A percentile compares a stretch with the other conserved stretches of the same genome.
These are phyloP conservation scores for Electrona antarctica DNA, from an alignment of 2,113 vertebrate species.

Conservation along the genomic window DNA sequence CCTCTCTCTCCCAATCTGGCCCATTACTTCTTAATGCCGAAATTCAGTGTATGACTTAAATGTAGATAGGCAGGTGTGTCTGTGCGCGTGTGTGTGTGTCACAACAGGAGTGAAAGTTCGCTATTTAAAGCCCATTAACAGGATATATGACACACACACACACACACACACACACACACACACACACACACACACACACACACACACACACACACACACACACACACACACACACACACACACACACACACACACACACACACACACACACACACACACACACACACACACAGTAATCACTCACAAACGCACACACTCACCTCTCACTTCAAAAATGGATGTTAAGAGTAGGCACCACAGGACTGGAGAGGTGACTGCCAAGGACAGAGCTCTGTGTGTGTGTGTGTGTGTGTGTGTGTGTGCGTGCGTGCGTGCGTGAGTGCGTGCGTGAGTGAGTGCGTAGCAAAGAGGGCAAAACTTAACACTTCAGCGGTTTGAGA, in stretches of 20 bases:
- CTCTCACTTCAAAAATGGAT: slow-evolving; percentile 46
- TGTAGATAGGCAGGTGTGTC: neutral
- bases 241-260: slow-evolving; percentile 28
- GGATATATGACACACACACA: slow-evolving; percentile 6
- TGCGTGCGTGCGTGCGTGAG: neutral
- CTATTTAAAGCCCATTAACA: slow-evolving; percentile 75
- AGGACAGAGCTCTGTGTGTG: slow-evolving; percentile 40
- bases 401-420: neutral
- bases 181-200: slow-evolving; percentile 18
- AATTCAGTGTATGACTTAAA: slow-evolving; percentile 44
- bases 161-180: slow-evolving; percentile 29
- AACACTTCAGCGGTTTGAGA: too few species aligned
- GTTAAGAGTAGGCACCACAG: slow-evolving; percentile 49
- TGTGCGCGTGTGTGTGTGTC: neutral
- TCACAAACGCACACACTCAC: slow-evolving; percentile 6
- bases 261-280: slow-evolving; percentile 14
- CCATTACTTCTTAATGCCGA: neutral
- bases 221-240: slow-evolving; percentile 31
- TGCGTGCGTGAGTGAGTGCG: neutral
- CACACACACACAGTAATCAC: neutral
- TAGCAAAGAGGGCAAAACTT: too few species aligned
- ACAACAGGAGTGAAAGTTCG: slow-evolving; percentile 45
- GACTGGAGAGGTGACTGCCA: slow-evolving; percentile 37
- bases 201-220: slow-evolving; percentile 37
- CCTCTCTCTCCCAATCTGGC: neutral